These are phyloP conservation scores for Stenotaenia linearis DNA, from an alignment of 2,888 invertebrate species.

Conservation along the genomic window DNA sequence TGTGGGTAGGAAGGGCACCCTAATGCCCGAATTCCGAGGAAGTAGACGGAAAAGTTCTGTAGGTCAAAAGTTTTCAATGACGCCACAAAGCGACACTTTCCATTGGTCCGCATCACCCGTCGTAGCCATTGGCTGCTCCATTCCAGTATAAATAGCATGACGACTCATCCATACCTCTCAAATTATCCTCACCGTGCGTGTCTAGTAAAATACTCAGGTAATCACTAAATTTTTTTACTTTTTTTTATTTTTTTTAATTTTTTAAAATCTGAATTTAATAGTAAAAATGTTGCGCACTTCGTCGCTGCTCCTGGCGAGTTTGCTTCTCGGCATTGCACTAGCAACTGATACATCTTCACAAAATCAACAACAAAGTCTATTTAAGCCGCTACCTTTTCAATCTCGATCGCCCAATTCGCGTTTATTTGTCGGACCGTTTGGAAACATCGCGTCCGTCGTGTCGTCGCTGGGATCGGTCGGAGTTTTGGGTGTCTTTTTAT, in stretches of 20 bases:
- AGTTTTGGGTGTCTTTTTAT: slow-evolving; percentile 27
- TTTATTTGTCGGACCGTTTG: slow-evolving; percentile 29
- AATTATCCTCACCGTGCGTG: neutral
- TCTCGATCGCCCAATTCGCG: slow-evolving; percentile 28
- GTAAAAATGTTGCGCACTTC: neutral
- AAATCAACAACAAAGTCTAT: neutral
- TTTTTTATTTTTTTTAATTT: neutral
- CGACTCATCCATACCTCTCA: neutral
- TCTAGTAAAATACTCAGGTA: neutral
- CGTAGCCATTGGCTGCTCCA: neutral
- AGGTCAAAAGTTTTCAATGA: neutral
- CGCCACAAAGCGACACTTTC: neutral
- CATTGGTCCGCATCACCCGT: neutral
- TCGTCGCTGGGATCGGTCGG: slow-evolving; percentile 31
- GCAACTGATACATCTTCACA: neutral
- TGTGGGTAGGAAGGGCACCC: neutral
- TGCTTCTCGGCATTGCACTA: neutral
- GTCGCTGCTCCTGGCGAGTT: neutral
- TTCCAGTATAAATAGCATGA: neutral
- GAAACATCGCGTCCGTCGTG: slow-evolving; percentile 29
- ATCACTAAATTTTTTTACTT: neutral
- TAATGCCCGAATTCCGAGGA: neutral
- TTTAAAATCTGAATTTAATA: neutral
- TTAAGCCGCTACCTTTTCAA: neutral
- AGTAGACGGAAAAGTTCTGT: neutral